Conservation (phyloP, 2,797 vertebrate genomes). For the Miichthys miiuy region DNA sequence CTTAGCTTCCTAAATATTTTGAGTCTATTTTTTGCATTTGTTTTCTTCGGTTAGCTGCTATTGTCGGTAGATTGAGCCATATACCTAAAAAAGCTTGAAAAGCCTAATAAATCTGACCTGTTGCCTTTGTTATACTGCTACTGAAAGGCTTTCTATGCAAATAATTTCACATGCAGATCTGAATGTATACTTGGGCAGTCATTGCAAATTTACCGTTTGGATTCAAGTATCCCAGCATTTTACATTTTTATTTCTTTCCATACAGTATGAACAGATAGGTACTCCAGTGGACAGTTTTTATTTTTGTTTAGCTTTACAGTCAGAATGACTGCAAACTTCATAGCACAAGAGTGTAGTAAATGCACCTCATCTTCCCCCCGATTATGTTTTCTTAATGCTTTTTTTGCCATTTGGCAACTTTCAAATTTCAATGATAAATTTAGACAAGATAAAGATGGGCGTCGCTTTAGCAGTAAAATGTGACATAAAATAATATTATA, state of each 20-base stretch:
- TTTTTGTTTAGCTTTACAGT: slow-evolving; percentile 8
- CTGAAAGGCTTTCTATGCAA: slow-evolving; percentile 71
- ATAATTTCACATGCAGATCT: slow-evolving; percentile 43
- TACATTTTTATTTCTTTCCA: slow-evolving; percentile 4
- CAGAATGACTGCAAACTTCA: neutral
- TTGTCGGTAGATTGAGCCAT: slow-evolving; percentile 49
- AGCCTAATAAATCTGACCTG: slow-evolving; percentile 20
- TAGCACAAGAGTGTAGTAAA: neutral
- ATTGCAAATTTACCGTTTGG: slow-evolving; percentile 26
- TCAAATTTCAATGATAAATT: neutral
- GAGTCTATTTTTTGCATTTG: slow-evolving; percentile 28
- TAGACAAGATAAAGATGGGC: slow-evolving; percentile 15
- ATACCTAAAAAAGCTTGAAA: slow-evolving; percentile 11
- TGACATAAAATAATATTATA: neutral
- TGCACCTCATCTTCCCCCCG: neutral
- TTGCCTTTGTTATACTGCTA: slow-evolving; percentile 38
- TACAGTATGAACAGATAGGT: neutral
- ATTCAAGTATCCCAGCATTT: slow-evolving; percentile 31
- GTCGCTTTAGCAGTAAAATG: neutral
- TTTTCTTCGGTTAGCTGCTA: slow-evolving; percentile 49
- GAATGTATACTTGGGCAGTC: slow-evolving; percentile 58
- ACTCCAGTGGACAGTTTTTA: neutral
- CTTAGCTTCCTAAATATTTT: slow-evolving; percentile 59
- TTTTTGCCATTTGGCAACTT: neutral
- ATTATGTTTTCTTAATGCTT: neutral